Evolutionary conservation across 1,140 invertebrate species (phyloP).

Genomic region (Calliopsis andreniformis): DNA sequence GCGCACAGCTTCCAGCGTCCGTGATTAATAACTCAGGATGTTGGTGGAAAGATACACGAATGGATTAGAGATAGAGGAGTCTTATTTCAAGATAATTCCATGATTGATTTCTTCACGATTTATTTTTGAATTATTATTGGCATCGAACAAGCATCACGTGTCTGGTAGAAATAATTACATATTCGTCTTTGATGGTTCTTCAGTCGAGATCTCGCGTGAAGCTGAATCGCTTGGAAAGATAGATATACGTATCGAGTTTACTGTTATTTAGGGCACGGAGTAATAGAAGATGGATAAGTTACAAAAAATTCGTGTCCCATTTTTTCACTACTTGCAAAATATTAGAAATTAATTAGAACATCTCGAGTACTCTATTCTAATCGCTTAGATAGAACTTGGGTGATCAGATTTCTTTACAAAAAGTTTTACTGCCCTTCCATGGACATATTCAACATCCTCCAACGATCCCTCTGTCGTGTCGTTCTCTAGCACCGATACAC

Average conservation of each 20-base stretch:
- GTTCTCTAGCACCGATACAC: slow-evolving; percentile 12
- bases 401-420: background rate
- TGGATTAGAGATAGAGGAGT: background rate
- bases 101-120: background rate
- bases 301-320: background rate
- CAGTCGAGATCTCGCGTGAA: background rate
- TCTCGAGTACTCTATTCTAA: background rate
- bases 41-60: background rate
- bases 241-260: slow-evolving; percentile 37
- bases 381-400: background rate
- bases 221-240: slow-evolving; percentile 8
- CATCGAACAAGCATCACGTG: background rate
- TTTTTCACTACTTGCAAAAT: background rate
- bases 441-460: background rate
- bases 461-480: background rate
- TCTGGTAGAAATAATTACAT: slow-evolving; percentile 12
- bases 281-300: slow-evolving; percentile 22
- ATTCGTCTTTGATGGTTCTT: background rate
- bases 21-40: background rate
- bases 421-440: background rate
- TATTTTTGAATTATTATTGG: background rate
- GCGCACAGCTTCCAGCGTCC: slow-evolving; percentile 1
- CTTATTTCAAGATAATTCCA: too few relatives aligned
- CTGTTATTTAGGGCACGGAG: slow-evolving; percentile 6
- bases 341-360: too few relatives aligned